A percentile compares a stretch with the other conserved stretches of the same genome.
Conservation (phyloP, 2,113 vertebrate species). For the Trinectes maculatus region DNA sequence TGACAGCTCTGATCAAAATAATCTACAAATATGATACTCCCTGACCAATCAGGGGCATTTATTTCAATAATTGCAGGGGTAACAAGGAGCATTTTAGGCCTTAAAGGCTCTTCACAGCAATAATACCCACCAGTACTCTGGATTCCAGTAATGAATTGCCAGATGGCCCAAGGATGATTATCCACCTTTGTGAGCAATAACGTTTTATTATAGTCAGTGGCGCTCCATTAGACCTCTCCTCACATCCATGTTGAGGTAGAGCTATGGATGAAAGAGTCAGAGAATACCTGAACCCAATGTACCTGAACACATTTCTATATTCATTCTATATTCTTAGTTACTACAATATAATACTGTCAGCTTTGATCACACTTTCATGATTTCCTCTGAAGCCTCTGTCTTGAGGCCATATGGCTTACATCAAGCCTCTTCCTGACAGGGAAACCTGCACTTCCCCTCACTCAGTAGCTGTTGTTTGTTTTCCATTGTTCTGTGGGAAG, state of each 20-base stretch:
- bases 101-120: not conserved
- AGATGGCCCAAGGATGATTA: not conserved
- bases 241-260: not conserved
- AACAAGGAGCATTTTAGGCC: not conserved
- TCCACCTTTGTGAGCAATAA: slow-evolving; percentile 3
- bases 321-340: too few relatives aligned
- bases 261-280: not conserved
- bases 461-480: not conserved
- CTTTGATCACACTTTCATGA: too few relatives aligned
- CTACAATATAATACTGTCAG: too few relatives aligned
- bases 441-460: not conserved
- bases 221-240: not conserved
- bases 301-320: too few relatives aligned
- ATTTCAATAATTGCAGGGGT: slow-evolving; percentile 9
- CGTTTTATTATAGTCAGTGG: not conserved
- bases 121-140: not conserved
- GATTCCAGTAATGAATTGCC: not conserved
- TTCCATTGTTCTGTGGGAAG: slow-evolving; percentile 20
- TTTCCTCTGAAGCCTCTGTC: too few relatives aligned
- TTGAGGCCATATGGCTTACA: not conserved
- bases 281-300: too few relatives aligned
- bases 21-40: slow-evolving; percentile 12
- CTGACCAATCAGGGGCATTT: slow-evolving; percentile 25
- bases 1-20: not conserved
- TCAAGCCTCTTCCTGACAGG: not conserved